Evolutionary conservation across 2,888 invertebrate species (phyloP).

Genomic region (Harpalus rufipes): DNA sequence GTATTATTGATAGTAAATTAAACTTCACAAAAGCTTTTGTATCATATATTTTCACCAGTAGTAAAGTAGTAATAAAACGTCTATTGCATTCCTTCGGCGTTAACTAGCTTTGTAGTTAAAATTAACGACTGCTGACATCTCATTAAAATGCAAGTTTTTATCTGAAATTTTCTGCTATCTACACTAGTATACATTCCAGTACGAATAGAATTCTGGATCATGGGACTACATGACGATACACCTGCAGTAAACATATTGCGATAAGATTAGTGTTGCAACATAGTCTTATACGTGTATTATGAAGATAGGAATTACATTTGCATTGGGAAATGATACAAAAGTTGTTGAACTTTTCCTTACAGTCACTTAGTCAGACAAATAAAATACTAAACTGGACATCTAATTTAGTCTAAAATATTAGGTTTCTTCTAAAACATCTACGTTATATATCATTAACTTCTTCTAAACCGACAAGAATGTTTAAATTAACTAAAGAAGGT

Average conservation of each 20-base stretch:
- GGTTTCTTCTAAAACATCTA: too few species aligned
- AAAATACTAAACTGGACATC: too few species aligned
- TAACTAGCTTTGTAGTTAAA: slow-evolving; percentile 24
- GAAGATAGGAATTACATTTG: background rate
- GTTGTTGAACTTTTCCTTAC: background rate
- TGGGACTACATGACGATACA: slow-evolving; percentile 3
- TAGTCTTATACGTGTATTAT: background rate
- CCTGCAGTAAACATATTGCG: slow-evolving; percentile 20
- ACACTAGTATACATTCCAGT: background rate
- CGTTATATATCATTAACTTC: too few species aligned
- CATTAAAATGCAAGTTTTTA: slow-evolving; percentile 34
- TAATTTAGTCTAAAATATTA: background rate
- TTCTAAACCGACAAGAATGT: too few species aligned
- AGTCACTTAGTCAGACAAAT: too few species aligned
- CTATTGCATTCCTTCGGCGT: slow-evolving; percentile 14
- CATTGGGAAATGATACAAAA: background rate
- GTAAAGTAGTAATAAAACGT: slow-evolving; percentile 24
- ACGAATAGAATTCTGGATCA: slow-evolving; percentile 11
- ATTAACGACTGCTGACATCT: slow-evolving; percentile 38
- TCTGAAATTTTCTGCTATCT: slow-evolving; percentile 4
- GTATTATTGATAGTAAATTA: background rate
- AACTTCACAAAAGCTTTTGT: slow-evolving; percentile 9
- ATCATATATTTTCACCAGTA: slow-evolving; percentile 20
- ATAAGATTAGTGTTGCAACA: slow-evolving; percentile 6
- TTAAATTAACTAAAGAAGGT: too few species aligned